Conservation (phyloP, 2,888 invertebrate species). For the Xanthia icteritia region DNA sequence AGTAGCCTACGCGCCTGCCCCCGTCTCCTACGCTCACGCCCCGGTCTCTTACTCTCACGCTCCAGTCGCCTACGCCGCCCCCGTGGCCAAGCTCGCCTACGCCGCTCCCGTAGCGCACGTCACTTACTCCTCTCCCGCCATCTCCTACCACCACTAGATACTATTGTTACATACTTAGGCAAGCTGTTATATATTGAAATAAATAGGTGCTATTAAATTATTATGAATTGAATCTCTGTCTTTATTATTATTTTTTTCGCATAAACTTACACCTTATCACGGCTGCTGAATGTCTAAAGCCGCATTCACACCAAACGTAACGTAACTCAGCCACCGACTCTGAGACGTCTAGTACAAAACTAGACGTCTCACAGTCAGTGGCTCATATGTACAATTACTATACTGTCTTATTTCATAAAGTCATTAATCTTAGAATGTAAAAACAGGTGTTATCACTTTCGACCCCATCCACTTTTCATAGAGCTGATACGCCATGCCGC, state of each 20-base stretch:
- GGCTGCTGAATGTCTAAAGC: not conserved
- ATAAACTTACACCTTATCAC: not conserved
- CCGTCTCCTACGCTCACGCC: slow-evolving; percentile 66
- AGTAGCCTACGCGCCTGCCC: slow-evolving; percentile 59
- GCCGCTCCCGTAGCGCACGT: slow-evolving; percentile 55
- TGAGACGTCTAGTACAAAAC: not conserved
- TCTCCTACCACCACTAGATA: slow-evolving; percentile 84
- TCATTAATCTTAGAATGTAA: no score
- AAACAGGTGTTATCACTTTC: no score
- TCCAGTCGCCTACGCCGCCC: slow-evolving; percentile 63
- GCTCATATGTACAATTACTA: no score
- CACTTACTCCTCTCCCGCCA: slow-evolving; percentile 77
- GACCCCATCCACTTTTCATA: no score
- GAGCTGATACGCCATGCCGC: no score
- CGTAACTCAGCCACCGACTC: no score
- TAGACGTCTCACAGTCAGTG: no score
- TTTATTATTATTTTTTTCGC: not conserved
- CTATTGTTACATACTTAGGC: slow-evolving; percentile 18
- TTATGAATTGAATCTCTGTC: slow-evolving; percentile 20
- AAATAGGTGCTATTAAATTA: slow-evolving; percentile 64
- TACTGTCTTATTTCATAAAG: no score
- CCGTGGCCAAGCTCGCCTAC: slow-evolving; percentile 68
- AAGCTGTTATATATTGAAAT: slow-evolving; percentile 70
- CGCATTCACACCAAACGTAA: not conserved
- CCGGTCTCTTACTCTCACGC: slow-evolving; percentile 64